These are phyloP conservation scores for Arenaria interpres DNA, from an alignment of 2,113 vertebrate species.

Conservation along the genomic window DNA sequence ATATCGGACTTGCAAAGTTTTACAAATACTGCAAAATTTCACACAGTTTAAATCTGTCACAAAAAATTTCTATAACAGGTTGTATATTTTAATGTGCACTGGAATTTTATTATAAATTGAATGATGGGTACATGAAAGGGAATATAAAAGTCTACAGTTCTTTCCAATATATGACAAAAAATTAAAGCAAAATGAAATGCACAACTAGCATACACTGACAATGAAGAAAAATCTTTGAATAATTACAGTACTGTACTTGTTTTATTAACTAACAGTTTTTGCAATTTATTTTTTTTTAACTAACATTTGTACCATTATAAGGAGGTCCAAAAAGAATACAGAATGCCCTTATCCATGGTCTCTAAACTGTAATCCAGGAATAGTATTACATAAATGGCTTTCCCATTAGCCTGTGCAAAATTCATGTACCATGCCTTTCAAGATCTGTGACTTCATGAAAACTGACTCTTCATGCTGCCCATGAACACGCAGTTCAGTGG, in stretches of 20 bases:
- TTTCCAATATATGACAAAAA: slow-evolving; percentile 1
- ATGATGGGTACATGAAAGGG: neutral
- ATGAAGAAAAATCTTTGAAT: neutral
- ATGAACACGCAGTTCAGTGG: neutral
- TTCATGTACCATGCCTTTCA: neutral
- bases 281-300: neutral
- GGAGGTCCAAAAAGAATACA: neutral
- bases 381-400: neutral
- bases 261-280: neutral
- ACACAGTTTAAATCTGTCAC: neutral
- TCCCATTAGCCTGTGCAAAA: neutral
- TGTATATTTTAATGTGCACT: neutral
- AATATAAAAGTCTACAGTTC: neutral
- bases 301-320: neutral
- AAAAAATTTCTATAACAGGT: neutral
- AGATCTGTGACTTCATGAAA: neutral
- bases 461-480: neutral
- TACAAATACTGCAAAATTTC: slow-evolving; percentile 5
- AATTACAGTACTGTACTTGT: neutral
- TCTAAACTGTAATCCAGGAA: neutral
- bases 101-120: slow-evolving; percentile 28
- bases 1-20: neutral
- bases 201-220: neutral
- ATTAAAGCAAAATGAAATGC: neutral
- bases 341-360: neutral